phyloP scores from a whole-genome alignment of 2,888 invertebrate genomes.

The Tenthredo scrophulariae region DNA sequence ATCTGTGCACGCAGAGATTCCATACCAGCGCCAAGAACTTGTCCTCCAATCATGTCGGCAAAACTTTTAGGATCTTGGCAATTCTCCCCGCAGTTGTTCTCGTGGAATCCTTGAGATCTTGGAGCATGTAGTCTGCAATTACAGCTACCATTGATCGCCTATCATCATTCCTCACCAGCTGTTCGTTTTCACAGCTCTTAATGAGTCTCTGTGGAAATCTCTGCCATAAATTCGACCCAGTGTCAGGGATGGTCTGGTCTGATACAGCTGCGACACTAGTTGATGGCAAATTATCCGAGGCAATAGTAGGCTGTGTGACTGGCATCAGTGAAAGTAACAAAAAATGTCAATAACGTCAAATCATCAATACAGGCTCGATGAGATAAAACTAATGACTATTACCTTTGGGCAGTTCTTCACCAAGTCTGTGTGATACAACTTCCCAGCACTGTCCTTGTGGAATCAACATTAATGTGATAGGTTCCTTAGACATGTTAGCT shows the following conservation, averaged over 20 bases:
- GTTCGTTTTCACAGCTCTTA: neutral
- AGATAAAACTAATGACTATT: neutral
- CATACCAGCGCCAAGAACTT: constrained; percentile 39
- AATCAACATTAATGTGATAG: constrained; percentile 45
- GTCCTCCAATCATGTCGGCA: neutral
- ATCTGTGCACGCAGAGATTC: constrained; percentile 49
- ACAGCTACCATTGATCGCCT: constrained; percentile 19
- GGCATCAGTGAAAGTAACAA: neutral
- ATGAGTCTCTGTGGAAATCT: neutral
- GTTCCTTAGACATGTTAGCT: constrained; percentile 23
- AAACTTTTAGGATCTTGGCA: constrained; percentile 42
- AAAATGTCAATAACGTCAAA: neutral
- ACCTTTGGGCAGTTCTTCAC: neutral
- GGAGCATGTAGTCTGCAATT: constrained; percentile 36
- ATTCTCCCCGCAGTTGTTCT: constrained; percentile 48
- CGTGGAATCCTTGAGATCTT: constrained; percentile 42
- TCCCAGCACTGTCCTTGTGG: constrained; percentile 47
- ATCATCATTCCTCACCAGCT: neutral
- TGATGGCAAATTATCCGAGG: neutral
- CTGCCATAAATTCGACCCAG: neutral
- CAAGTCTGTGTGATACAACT: neutral
- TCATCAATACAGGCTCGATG: neutral
- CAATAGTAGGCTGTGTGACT: neutral
- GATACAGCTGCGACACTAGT: neutral
- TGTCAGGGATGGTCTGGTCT: neutral